These are phyloP conservation scores for Hypanus sabinus DNA, from an alignment of 2,113 vertebrate genomes.

Conservation along the genomic window DNA sequence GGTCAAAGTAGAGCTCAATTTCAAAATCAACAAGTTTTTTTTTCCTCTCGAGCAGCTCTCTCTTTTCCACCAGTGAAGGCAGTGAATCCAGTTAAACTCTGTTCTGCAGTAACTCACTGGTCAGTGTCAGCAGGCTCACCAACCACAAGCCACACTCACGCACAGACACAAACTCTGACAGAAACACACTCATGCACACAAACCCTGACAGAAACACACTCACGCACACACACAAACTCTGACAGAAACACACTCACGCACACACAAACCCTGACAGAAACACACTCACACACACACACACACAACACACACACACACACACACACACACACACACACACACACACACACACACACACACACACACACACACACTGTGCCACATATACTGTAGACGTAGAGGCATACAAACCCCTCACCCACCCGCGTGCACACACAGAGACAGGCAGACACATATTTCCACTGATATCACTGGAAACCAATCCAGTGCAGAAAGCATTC, in stretches of 20 bases:
- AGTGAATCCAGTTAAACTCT: background rate
- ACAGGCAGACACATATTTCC: background rate
- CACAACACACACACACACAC: too few species aligned
- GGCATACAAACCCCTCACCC: background rate
- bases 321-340: background rate
- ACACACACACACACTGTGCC: background rate
- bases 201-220: background rate
- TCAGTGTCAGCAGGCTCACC: background rate
- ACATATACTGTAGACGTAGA: too few species aligned
- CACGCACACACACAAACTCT: background rate
- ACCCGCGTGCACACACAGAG: background rate
- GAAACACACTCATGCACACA: too few species aligned
- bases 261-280: background rate
- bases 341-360: background rate
- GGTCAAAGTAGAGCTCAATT: background rate
- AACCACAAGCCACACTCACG: background rate
- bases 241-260: background rate
- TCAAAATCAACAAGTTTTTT: background rate
- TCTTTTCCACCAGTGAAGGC: background rate
- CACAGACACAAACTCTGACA: background rate
- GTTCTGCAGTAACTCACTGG: background rate
- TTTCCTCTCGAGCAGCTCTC: background rate
- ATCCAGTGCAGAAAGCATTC: background rate
- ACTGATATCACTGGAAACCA: background rate
- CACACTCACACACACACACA: too few species aligned